phyloP scores from a whole-genome alignment of 2,888 invertebrate genomes.

The Laothoe populi region DNA sequence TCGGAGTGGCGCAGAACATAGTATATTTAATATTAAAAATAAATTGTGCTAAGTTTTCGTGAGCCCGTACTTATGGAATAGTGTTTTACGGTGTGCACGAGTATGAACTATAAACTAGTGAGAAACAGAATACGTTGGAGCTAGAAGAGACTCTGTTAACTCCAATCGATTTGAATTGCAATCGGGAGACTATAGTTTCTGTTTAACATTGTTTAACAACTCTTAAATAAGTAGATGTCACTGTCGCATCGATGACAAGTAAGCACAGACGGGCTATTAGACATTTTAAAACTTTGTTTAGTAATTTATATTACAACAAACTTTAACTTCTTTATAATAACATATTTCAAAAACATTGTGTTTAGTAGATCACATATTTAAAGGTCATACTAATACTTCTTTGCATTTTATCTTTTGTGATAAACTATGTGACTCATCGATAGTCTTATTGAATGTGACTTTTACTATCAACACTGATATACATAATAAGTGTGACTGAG shows the following conservation, averaged over 20 bases:
- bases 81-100: background rate
- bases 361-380: background rate
- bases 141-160: constrained; percentile 12
- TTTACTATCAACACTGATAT: too few species aligned
- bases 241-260: constrained; percentile 61
- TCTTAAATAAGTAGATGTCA: constrained; percentile 53
- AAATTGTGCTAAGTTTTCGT: constrained; percentile 5
- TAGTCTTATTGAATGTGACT: background rate
- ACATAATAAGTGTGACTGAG: too few species aligned
- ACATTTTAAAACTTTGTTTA: background rate
- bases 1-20: constrained; percentile 3
- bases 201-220: constrained; percentile 46
- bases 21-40: background rate
- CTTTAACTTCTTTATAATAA: background rate
- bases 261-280: constrained; percentile 34
- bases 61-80: background rate
- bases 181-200: constrained; percentile 4
- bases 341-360: background rate
- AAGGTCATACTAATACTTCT: background rate
- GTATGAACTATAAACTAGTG: constrained; percentile 12
- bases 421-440: background rate
- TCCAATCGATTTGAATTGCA: background rate
- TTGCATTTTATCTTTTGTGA: background rate
- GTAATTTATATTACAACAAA: background rate
- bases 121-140: constrained; percentile 2